A percentile compares a stretch with the other conserved stretches of the same genome.
These are phyloP conservation scores for Morpho deidamia DNA, from an alignment of 2,888 invertebrate species.

Conservation along the genomic window DNA sequence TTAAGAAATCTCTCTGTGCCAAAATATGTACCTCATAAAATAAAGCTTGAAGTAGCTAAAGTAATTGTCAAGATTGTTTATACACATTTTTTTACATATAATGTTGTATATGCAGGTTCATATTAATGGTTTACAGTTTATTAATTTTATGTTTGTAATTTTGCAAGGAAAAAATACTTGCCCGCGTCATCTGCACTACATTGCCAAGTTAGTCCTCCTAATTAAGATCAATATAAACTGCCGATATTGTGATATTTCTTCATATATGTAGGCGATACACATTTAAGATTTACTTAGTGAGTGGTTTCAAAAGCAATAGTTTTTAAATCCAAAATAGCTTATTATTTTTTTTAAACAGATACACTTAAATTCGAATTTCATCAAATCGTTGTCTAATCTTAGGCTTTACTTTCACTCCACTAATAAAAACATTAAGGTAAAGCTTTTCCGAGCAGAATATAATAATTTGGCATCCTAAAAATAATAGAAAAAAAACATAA, in stretches of 20 bases:
- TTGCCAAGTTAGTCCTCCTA: conserved; percentile 9
- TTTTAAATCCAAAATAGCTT: background rate
- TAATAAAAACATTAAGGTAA: too few relatives aligned
- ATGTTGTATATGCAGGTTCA: conserved; percentile 29
- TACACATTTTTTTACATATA: conserved; percentile 53
- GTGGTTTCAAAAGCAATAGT: background rate
- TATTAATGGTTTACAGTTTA: conserved; percentile 20
- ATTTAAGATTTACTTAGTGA: conserved; percentile 6
- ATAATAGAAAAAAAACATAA: too few relatives aligned
- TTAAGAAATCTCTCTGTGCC: conserved; percentile 85
- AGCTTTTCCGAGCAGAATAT: too few relatives aligned
- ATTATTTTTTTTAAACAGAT: too few relatives aligned
- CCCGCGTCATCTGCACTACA: conserved; percentile 22
- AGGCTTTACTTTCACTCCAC: too few relatives aligned
- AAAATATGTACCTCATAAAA: conserved; percentile 89
- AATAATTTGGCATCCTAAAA: too few relatives aligned
- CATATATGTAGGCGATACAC: conserved; percentile 13
- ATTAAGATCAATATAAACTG: conserved; percentile 25
- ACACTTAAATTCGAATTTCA: too few relatives aligned
- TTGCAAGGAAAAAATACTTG: conserved; percentile 29
- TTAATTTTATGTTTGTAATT: conserved; percentile 14
- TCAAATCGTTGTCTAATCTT: too few relatives aligned
- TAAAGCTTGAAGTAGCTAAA: conserved; percentile 73
- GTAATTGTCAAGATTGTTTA: conserved; percentile 59
- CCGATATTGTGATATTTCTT: conserved; percentile 34